These are phyloP conservation scores for Plebejus argus DNA, from an alignment of 2,888 invertebrate genomes.

Conservation along the genomic window DNA sequence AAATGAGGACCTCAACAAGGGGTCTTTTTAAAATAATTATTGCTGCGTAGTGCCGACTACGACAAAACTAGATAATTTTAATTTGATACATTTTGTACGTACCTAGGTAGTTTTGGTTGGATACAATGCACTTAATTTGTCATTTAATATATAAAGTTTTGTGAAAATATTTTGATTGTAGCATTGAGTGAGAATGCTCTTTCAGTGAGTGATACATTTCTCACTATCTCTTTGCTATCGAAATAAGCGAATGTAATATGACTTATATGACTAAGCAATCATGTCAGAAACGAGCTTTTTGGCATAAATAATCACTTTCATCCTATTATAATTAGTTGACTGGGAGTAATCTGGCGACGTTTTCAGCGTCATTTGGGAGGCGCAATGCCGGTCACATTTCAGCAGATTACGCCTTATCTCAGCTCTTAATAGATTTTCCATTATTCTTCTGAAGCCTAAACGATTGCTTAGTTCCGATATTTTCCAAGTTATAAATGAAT, in stretches of 20 bases:
- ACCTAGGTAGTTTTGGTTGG: too few species aligned
- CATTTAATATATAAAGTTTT: too few species aligned
- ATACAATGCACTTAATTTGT: too few species aligned
- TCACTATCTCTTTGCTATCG: too few species aligned
- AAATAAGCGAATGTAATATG: too few species aligned
- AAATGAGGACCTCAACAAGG: background rate
- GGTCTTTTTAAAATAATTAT: background rate
- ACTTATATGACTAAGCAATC: too few species aligned
- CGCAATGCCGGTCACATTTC: background rate
- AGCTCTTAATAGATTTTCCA: slow-evolving; percentile 19
- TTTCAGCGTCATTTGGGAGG: background rate
- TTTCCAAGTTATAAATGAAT: background rate
- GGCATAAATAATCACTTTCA: background rate
- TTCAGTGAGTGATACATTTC: too few species aligned
- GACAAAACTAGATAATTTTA: too few species aligned
- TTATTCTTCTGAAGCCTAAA: slow-evolving; percentile 27
- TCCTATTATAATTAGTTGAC: background rate
- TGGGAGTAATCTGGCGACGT: background rate
- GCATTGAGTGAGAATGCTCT: too few species aligned
- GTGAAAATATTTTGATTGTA: too few species aligned
- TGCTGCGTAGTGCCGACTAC: too few species aligned
- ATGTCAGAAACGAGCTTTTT: background rate
- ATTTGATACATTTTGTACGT: too few species aligned
- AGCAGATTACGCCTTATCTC: background rate
- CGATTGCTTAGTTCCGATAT: slow-evolving; percentile 4